These are phyloP conservation scores for Carettochelys insculpta DNA, from an alignment of 2,113 vertebrate genomes.

Conservation along the genomic window DNA sequence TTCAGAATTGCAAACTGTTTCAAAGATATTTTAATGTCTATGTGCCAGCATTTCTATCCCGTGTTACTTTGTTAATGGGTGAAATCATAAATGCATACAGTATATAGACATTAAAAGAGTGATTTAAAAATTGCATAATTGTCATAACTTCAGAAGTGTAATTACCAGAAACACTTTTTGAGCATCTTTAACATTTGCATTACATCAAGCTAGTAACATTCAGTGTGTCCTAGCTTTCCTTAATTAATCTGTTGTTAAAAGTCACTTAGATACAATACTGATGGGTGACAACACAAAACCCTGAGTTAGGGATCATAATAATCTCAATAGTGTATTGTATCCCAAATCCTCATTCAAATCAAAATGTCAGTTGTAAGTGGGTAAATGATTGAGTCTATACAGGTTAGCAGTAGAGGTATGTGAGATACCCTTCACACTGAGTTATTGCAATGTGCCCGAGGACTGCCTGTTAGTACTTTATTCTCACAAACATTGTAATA, in stretches of 20 bases:
- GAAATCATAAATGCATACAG: background rate
- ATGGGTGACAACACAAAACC: background rate
- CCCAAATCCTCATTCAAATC: background rate
- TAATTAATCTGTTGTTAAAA: background rate
- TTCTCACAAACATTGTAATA: background rate
- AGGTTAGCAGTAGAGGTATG: background rate
- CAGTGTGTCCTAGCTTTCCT: background rate
- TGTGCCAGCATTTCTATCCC: background rate
- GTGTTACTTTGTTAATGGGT: background rate
- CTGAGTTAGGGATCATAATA: background rate
- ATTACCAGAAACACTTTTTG: background rate
- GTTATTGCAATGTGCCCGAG: background rate
- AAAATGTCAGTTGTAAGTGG: background rate
- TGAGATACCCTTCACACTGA: background rate
- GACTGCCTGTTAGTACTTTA: background rate
- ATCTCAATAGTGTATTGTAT: background rate
- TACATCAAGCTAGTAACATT: background rate
- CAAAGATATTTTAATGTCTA: background rate
- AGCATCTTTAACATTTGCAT: background rate
- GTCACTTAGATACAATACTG: background rate
- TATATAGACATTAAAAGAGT: background rate
- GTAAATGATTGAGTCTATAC: background rate
- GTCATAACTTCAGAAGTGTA: too few species aligned
- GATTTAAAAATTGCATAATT: background rate
- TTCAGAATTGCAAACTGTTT: slow-evolving; percentile 25